phyloP scores from a whole-genome alignment of 2,113 vertebrate species.

The Chloropsis cyanopogon region DNA sequence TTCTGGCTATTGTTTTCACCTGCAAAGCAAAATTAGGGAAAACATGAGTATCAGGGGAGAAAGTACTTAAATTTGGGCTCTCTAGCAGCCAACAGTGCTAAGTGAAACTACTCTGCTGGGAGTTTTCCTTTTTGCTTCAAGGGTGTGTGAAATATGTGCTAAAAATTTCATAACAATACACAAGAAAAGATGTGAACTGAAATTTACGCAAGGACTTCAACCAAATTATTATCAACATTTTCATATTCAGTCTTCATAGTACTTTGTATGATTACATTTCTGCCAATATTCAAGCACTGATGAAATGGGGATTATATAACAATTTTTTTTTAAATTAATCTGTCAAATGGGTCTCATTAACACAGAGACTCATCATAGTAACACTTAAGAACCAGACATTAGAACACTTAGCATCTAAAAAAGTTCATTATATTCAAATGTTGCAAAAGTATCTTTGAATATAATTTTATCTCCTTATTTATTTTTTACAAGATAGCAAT shows the following conservation, averaged over 20 bases:
- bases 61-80: neutral
- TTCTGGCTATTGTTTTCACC: neutral
- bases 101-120: neutral
- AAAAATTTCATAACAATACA: neutral
- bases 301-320: neutral
- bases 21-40: neutral
- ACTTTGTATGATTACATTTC: neutral
- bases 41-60: neutral
- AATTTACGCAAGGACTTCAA: neutral
- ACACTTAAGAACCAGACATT: neutral
- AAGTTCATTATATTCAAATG: neutral
- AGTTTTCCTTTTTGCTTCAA: neutral
- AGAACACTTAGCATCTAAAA: neutral
- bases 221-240: neutral
- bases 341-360: constrained; percentile 18
- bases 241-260: neutral
- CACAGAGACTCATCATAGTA: neutral
- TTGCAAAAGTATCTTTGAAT: neutral
- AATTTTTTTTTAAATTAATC: neutral
- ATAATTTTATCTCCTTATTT: neutral
- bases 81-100: neutral
- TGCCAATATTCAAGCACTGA: neutral
- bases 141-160: neutral
- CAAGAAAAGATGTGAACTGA: neutral
- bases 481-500: neutral